Conservation (phyloP, 2,888 invertebrate genomes). For the Trichacis sp. region DNA sequence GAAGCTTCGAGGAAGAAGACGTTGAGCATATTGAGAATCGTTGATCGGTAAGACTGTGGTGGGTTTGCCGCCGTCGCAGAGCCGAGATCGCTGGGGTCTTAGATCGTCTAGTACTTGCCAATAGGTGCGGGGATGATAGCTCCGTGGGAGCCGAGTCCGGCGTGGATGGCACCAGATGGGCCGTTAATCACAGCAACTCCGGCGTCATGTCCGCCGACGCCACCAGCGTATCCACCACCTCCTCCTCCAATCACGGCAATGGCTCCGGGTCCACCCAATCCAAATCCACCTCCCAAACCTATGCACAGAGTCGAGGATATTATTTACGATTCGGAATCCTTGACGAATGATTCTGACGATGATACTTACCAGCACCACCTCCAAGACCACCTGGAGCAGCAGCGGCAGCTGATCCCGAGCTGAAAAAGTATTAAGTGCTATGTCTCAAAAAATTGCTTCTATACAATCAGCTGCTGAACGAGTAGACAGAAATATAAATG, state of each 20-base stretch:
- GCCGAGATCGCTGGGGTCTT: conserved; percentile 68
- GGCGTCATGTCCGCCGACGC: conserved; percentile 66
- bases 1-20: conserved; percentile 61
- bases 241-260: conserved; percentile 66
- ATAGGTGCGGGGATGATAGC: conserved; percentile 66
- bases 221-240: conserved; percentile 63
- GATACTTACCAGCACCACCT: conserved; percentile 43
- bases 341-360: too few species aligned
- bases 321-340: too few species aligned
- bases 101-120: conserved; percentile 66
- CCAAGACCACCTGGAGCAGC: conserved; percentile 62
- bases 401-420: conserved; percentile 66
- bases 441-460: too few species aligned
- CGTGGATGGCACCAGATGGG: conserved; percentile 68
- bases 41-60: conserved; percentile 67
- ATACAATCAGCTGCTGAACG: too few species aligned
- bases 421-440: too few species aligned
- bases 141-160: conserved; percentile 68
- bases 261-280: conserved; percentile 56
- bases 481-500: too few species aligned
- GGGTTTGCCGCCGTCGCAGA: conserved; percentile 68
- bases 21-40: conserved; percentile 65
- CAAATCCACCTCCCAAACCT: conserved; percentile 48
- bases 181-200: conserved; percentile 69
- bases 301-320: background rate